Base-by-base conservation (phyloP, 2,797 vertebrate species). In the Labeo calbasu region DNA sequence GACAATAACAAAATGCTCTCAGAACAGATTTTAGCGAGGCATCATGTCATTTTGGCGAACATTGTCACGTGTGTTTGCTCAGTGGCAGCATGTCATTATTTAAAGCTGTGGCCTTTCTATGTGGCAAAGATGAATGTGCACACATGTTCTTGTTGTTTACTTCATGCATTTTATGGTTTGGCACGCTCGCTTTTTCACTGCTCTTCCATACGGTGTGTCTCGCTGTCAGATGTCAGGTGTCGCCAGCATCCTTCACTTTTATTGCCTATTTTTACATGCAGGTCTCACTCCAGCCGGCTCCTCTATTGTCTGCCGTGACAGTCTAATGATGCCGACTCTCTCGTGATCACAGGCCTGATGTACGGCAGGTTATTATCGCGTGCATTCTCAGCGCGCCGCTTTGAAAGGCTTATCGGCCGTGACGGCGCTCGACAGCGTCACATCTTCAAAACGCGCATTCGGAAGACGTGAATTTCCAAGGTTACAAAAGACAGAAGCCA, bases 401-500 rank as follows among this genome's bases (percentile, higher is more conserved):
- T 28, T 66, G 48, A 79, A 75, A 75, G 51, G 43, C 36, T 55
- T 23, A 46, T 75, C 77, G 57, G 17, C 43, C 28, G 50, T 32
- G 57, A 73, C 66, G 19, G 53, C 19, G 55, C n/a, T 59, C 57
- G 8, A 10, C 43, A 11, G 4, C 7, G 17, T 21, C 23, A 51
- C 23, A 21, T 51, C 50, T 68, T 68, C 6, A 66, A 82, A 59
- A 82, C 81, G 46, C 63, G 25, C 51, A 51, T 69, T 75, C 14
- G 66, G 55, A 87, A 76, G 71, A 85, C 36, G 13, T 68, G 61
- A 8, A 43, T 76, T n/a, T 72, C 19, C 57, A 21, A 55, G 76
- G 59, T 85, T 66, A 77, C 28, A 61, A 65, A 83, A 55, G 57
- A 48, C 73, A 87, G 70, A 28, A 77, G 72, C 14, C 6, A 23